phyloP scores from a whole-genome alignment of 2,888 invertebrate genomes.

The Abrostola triplasia region DNA sequence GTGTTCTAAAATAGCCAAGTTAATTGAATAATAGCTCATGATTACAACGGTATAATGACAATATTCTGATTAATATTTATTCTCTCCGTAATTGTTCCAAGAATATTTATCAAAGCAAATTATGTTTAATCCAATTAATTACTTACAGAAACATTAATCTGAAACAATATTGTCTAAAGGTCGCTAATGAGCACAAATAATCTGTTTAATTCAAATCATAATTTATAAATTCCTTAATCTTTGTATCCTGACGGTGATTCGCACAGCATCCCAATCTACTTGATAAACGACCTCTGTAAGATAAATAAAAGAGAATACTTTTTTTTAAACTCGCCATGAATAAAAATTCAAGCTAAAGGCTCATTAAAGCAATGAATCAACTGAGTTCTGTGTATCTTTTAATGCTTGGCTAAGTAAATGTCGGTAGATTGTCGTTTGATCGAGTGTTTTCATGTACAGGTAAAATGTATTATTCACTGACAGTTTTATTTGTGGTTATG shows the following conservation, averaged over 20 bases:
- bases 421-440: slow-evolving; percentile 58
- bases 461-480: not conserved
- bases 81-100: too few relatives aligned
- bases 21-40: too few relatives aligned
- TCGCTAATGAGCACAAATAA: slow-evolving; percentile 31
- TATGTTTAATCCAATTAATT: not conserved
- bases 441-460: slow-evolving; percentile 27
- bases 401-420: slow-evolving; percentile 69
- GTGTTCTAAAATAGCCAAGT: too few relatives aligned
- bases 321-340: slow-evolving; percentile 65
- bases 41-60: too few relatives aligned
- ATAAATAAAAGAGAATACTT: slow-evolving; percentile 72
- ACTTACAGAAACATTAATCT: slow-evolving; percentile 6
- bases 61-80: too few relatives aligned
- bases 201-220: slow-evolving; percentile 43
- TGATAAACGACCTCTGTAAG: slow-evolving; percentile 73
- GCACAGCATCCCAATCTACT: slow-evolving; percentile 69
- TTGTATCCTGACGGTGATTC: slow-evolving; percentile 63
- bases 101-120: too few relatives aligned
- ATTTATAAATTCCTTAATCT: slow-evolving; percentile 51
- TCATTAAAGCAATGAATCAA: slow-evolving; percentile 78
- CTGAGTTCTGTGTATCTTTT: slow-evolving; percentile 70
- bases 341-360: slow-evolving; percentile 68
- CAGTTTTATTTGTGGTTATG: not conserved
- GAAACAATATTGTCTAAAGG: slow-evolving; percentile 20